Base-by-base conservation (phyloP, 1,140 invertebrate genomes). In the Galleria mellonella region DNA sequence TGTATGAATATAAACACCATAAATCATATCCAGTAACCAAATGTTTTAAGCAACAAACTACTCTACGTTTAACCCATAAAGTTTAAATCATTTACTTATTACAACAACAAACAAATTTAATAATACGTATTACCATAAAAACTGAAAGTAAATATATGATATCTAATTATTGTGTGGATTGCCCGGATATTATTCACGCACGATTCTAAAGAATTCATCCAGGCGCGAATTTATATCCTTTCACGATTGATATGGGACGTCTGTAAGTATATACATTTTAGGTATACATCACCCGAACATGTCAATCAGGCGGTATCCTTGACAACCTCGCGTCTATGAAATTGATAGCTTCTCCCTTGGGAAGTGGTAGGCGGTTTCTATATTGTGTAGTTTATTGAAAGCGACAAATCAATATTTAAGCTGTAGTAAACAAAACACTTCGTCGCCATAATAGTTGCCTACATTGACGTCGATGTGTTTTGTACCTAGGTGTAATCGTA, bases 231-330 rank as follows among this genome's bases (percentile, higher is more conserved):
- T 41, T 45, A 55, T 56, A 62, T 51, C 60, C 49, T 55, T 62
- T 64, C 51, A 52, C 42, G 42, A 15, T 48, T 31, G 32, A 38
- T 55, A 47, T 51, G 51, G 42, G 40, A 37, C 40, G 47, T 47
- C 35, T 43, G 32, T 33, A 47, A 13, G 27, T 33, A 35, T 51
- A 29, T 52, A 51, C 43, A 62, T 60, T 47, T 47, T 40, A 42
- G 41, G 56, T 55, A 33, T 55, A 57, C 52, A 60, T 65, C 61
- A 67, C 46, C 49, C 55, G 49, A 52, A 62, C 50, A 53, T 63
- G 68, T 68, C 68, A 68, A 72, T 72, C 64, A 72, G 51, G 50
- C 46, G 43, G 58, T 62, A 52, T 61, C 56, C 58, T 55, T 55
- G 65, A 60, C 64, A 55, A 60, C 46, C 49, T 38, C 13, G 13